These are phyloP conservation scores for Tenebrosternarchus preto DNA, from an alignment of 2,113 vertebrate genomes.

Conservation along the genomic window DNA sequence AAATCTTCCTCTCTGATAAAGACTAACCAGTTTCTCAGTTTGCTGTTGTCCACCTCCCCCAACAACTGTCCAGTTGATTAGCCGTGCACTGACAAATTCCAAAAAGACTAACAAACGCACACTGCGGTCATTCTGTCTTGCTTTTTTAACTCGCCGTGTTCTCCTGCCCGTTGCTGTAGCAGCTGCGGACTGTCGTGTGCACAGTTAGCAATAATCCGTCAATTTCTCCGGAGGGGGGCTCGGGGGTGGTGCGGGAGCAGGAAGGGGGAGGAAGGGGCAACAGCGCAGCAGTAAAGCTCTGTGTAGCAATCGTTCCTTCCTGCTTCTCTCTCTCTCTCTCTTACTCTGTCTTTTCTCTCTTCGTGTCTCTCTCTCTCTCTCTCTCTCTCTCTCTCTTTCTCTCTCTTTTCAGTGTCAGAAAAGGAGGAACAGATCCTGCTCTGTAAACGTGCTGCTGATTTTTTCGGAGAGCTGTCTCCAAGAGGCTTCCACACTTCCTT, in stretches of 20 bases:
- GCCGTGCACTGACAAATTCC: constrained; percentile 74
- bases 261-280: constrained; percentile 61
- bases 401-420: constrained; percentile 44
- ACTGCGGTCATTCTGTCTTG: constrained; percentile 72
- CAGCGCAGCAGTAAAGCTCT: constrained; percentile 67
- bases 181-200: constrained; percentile 81
- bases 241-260: constrained; percentile 57
- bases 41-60: constrained; percentile 38
- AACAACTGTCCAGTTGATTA: constrained; percentile 69
- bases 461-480: constrained; percentile 53
- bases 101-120: constrained; percentile 77
- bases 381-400: constrained; percentile 30
- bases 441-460: constrained; percentile 58
- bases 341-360: constrained; percentile 12
- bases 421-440: constrained; percentile 50
- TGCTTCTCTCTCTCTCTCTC: constrained; percentile 24
- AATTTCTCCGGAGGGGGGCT: constrained; percentile 75
- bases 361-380: constrained; percentile 9
- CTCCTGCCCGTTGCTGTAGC: constrained; percentile 79
- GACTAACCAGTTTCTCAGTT: constrained; percentile 55
- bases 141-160: constrained; percentile 72
- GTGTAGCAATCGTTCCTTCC: constrained; percentile 35
- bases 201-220: constrained; percentile 84
- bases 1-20: constrained; percentile 64
- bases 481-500: constrained; percentile 63